Evolutionary conservation across 1,140 invertebrate genomes (phyloP), one percentile per base, ranked within the genome.

Genomic region (Cydia pomonella): DNA sequence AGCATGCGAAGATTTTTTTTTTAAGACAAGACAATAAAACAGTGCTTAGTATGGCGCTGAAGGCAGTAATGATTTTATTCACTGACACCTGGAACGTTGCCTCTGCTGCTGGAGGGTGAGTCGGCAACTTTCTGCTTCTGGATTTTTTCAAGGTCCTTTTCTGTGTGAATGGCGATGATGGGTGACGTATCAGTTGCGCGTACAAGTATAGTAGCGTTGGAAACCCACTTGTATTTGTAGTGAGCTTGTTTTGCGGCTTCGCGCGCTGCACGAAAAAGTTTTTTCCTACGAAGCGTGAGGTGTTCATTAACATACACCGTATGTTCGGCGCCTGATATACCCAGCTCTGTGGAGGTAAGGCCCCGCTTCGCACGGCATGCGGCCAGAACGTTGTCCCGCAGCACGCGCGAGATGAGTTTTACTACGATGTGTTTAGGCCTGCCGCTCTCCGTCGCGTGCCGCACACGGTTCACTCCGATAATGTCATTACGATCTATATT

Each of bases 161-260:
- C 23, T 13, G 73, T 21, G 4, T 44, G 29, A 7, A 64, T 64
- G 9, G 73, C 73, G 16, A 74, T 29, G n/a, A 63, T 33, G 9
- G 53, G 73, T 2, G 73, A 74, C 1, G 23, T 74, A 4, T 74
- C 73, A 21, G 73, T 41, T 12, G 23, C 53, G 3, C 73, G 73
- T 1, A 63, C 59, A 33, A 64, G 29, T n/a, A 62, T 64, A 4
- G 73, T 74, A 7, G 27, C 27, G 33, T 74, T 41, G 9, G 23
- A 9, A 59, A 73, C 27, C 72, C 72, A 73, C 12, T 53, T 47
- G 29, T 53, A 59, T 29, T 73, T 73, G 25, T 25, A 73, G 13
- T 73, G 23, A 5, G 47, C 27, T n/a, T 73, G 18, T 25, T 73
- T 73, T n/a, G 72, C 72, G 3, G 50, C 44, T 59, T 73, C 72